Conservation (phyloP, 2,113 vertebrate genomes). For the Prunella himalayana region DNA sequence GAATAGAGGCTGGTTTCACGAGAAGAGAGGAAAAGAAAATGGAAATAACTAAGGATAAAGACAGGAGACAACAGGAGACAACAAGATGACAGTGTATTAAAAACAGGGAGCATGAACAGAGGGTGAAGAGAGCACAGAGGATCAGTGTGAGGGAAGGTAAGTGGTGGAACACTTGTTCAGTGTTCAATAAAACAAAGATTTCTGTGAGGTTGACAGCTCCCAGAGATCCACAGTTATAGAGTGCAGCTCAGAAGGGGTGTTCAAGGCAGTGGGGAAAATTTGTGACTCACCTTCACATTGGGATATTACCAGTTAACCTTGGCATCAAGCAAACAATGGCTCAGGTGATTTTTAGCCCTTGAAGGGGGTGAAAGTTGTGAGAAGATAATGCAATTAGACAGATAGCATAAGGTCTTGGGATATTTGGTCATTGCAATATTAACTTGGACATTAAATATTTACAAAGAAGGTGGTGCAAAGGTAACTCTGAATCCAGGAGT, state of each 20-base stretch:
- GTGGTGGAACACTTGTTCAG: accelerated
- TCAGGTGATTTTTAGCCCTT: not conserved
- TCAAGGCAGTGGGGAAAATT: not conserved
- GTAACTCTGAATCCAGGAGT: not conserved
- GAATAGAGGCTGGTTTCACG: not conserved
- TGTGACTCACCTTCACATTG: not conserved
- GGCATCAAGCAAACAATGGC: not conserved
- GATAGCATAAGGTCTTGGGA: not conserved
- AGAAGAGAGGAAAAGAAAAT: not conserved
- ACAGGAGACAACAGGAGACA: not conserved
- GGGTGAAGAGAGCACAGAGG: not conserved
- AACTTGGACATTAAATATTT: not conserved
- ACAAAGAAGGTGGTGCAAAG: not conserved
- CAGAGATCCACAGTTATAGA: not conserved
- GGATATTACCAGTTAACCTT: not conserved
- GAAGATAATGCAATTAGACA: not conserved
- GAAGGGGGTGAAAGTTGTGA: not conserved
- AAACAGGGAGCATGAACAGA: not conserved
- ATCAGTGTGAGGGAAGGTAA: not conserved
- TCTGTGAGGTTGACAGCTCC: not conserved
- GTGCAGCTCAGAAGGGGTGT: accelerated
- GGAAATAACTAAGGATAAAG: not conserved
- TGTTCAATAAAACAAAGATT: not conserved
- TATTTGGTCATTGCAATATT: not conserved
- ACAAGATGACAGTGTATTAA: not conserved